Conservation (phyloP, 2,113 vertebrate genomes). For the Mugil cephalus region DNA sequence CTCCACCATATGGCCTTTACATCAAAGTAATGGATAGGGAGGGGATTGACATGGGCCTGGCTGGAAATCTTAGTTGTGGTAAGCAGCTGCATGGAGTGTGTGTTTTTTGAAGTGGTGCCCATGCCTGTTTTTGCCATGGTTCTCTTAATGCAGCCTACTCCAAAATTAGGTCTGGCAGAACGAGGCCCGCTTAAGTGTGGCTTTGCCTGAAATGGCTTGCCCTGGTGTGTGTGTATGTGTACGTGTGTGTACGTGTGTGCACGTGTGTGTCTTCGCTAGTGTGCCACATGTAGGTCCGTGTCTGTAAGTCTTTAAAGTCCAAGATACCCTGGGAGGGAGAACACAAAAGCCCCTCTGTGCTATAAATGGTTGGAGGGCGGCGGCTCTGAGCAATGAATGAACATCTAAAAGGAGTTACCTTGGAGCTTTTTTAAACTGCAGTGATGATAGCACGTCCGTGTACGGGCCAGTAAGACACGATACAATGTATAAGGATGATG, state of each 20-base stretch:
- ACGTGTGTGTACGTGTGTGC: slow-evolving; percentile 56
- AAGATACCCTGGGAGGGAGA: slow-evolving; percentile 49
- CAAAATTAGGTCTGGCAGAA: slow-evolving; percentile 82
- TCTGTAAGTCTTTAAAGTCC: slow-evolving; percentile 70
- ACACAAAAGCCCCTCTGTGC: slow-evolving; percentile 78
- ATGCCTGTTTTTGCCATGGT: slow-evolving; percentile 72
- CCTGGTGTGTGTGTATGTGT: slow-evolving; percentile 54
- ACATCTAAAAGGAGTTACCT: slow-evolving; percentile 50
- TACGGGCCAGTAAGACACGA: slow-evolving; percentile 8
- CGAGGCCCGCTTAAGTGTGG: slow-evolving; percentile 75
- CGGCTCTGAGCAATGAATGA: slow-evolving; percentile 38
- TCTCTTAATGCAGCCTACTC: slow-evolving; percentile 71
- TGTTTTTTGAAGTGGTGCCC: slow-evolving; percentile 79
- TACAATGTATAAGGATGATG: slow-evolving; percentile 25
- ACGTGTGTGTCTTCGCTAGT: slow-evolving; percentile 48
- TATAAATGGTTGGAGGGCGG: slow-evolving; percentile 58
- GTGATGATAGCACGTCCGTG: slow-evolving; percentile 27
- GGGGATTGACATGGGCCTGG: slow-evolving; percentile 56
- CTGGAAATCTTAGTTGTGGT: slow-evolving; percentile 71
- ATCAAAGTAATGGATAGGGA: slow-evolving; percentile 67
- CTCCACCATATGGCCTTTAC: slow-evolving; percentile 68
- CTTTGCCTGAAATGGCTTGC: slow-evolving; percentile 76
- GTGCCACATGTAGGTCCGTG: slow-evolving; percentile 56
- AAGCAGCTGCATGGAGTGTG: slow-evolving; percentile 63
- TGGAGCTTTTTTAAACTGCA: slow-evolving; percentile 31